Evolutionary conservation across 2,797 vertebrate genomes (phyloP), one percentile per base, ranked within the genome.

Genomic region (Nyctalus aviator): DNA sequence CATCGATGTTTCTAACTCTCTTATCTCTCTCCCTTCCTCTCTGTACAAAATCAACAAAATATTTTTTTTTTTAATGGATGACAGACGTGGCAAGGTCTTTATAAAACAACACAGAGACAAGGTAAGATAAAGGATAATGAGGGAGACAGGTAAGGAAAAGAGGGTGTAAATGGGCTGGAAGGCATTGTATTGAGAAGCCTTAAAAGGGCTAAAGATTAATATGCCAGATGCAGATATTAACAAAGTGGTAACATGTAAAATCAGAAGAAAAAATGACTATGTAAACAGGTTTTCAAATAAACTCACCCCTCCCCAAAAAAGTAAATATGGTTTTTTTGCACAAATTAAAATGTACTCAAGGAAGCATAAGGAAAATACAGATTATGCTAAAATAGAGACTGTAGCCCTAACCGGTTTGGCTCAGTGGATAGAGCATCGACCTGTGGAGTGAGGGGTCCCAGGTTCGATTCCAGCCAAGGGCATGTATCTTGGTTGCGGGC

Each of bases 291-390:
- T 84, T 35, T 64, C 66, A 68, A 72, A 69, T 53, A 44, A 90
- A 72, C 30, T 92, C 37, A 77, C 57, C 77, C 4, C 57, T 41
- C 37, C 11, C 46, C 37, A 57, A 23, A 53, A 53, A 44, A 27
- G 17, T 25, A 78, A 86, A 53, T 37, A 83, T 9, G 20, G 23
- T 83, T 71, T 77, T 32, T 66, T 87, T 86, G 66, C 37, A 27
- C 84, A 94, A 21, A 55, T 55, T 55, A 55, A 55, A 55, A 95
- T 77, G 9, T 85, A 85, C 35, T 88, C 71, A 89, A 83, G 48
- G 48, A 94, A 76, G 21, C 27, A 50, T 46, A 78, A 85, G 32
- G 35, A 87, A 77, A 69, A 79, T 66, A 55, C 11, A 90, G 55
- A 86, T 46, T 20, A 50, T 32, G 8, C 14, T 84, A 27, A 90